Percentiles rank a stretch among this genome's conserved stretches.
phyloP scores from a whole-genome alignment of 1,140 invertebrate species.

The Drosophila sproati region DNA sequence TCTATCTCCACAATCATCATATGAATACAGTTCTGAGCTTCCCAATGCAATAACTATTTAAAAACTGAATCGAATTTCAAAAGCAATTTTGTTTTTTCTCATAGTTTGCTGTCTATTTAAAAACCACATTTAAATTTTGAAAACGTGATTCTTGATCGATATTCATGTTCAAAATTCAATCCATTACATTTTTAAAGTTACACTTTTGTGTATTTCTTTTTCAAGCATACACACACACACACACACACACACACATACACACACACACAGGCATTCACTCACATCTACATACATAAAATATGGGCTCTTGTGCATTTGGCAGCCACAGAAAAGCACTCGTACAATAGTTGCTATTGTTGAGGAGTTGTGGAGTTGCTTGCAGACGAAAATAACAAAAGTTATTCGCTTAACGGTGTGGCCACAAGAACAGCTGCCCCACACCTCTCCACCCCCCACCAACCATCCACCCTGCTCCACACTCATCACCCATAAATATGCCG shows the following conservation, averaged over 20 bases:
- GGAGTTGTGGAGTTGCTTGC: conserved; percentile 42
- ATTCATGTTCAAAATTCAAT: no score
- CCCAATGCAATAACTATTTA: no score
- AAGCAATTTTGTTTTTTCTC: no score
- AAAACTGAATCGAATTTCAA: no score
- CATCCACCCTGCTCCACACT: background rate
- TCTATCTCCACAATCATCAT: no score
- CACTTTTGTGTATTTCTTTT: no score
- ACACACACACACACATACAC: background rate
- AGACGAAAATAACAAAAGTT: conserved; percentile 60
- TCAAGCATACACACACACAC: background rate
- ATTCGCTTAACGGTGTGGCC: conserved; percentile 47
- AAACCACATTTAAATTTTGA: no score
- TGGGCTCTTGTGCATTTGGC: conserved; percentile 22
- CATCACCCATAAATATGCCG: conserved; percentile 58
- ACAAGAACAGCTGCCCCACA: conserved; percentile 1
- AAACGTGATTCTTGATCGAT: no score
- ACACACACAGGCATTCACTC: background rate
- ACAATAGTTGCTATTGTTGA: conserved; percentile 17
- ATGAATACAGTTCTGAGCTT: no score
- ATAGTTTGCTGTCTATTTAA: no score
- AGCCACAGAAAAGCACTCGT: conserved; percentile 24
- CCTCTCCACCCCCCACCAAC: background rate
- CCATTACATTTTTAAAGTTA: no score
- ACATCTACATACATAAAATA: background rate